phyloP scores from a whole-genome alignment of 2,888 invertebrate genomes.

The Mesorhabditis belari region DNA sequence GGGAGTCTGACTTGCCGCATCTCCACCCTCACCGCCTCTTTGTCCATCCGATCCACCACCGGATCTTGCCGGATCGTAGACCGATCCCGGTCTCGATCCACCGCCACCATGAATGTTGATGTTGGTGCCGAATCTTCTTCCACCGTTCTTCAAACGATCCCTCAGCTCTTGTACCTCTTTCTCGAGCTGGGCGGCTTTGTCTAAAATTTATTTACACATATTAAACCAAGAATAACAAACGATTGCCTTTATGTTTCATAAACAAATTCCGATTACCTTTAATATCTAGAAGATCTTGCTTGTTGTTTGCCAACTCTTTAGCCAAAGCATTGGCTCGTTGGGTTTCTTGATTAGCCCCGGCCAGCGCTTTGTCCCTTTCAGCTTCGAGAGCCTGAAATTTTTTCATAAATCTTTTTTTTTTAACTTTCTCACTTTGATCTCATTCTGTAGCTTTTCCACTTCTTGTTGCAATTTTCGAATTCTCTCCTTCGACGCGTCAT shows the following conservation, averaged over 20 bases:
- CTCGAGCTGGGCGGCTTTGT: slow-evolving; percentile 20
- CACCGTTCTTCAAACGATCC: slow-evolving; percentile 22
- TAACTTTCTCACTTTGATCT: slow-evolving; percentile 18
- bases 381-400: slow-evolving; percentile 12
- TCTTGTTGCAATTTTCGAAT: slow-evolving; percentile 48
- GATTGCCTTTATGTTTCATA: neutral
- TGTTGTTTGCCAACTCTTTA: slow-evolving; percentile 36
- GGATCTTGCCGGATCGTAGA: neutral
- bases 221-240: slow-evolving; percentile 12
- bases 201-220: slow-evolving; percentile 6
- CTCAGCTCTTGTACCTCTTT: slow-evolving; percentile 27
- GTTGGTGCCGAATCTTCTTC: slow-evolving; percentile 13
- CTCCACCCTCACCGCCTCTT: neutral
- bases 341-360: slow-evolving; percentile 35
- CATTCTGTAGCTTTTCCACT: slow-evolving; percentile 42
- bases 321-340: slow-evolving; percentile 34
- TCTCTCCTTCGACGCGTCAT: slow-evolving; percentile 39
- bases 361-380: slow-evolving; percentile 36
- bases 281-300: slow-evolving; percentile 22
- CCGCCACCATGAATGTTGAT: slow-evolving; percentile 8
- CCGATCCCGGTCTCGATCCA: neutral
- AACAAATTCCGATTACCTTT: slow-evolving; percentile 12
- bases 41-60: neutral
- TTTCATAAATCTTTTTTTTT: neutral
- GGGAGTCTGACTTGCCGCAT: neutral